Conservation (phyloP, 2,888 invertebrate genomes). For the Spatulosminthurus flaviceps region DNA sequence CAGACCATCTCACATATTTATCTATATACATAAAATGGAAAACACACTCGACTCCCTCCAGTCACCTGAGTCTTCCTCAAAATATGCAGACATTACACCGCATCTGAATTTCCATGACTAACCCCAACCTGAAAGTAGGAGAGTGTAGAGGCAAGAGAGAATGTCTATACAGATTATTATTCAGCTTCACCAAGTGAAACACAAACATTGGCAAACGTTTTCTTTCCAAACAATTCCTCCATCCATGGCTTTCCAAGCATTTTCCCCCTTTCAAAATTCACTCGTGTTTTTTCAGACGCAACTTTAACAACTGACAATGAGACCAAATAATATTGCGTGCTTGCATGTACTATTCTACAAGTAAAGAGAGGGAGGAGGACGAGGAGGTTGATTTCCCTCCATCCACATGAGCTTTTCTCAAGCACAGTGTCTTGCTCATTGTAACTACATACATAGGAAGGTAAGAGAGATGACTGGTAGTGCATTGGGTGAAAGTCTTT, state of each 20-base stretch:
- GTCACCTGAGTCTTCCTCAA: no score
- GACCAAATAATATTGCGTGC: neutral
- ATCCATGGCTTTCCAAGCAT: neutral
- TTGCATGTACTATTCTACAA: neutral
- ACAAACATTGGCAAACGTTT: neutral
- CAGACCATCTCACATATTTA: no score
- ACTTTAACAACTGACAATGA: neutral
- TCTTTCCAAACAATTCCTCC: constrained; percentile 4
- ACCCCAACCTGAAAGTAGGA: no score
- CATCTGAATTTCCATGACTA: no score
- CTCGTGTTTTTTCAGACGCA: neutral
- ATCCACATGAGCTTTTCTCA: neutral
- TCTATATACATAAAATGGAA: no score
- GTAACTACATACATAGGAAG: neutral
- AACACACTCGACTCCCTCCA: no score
- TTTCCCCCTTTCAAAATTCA: neutral
- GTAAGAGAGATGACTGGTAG: neutral
- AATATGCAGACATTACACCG: no score
- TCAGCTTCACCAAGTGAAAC: no score
- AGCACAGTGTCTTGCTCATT: neutral
- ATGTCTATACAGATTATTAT: no score
- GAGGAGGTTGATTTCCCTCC: neutral
- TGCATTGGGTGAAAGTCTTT: neutral
- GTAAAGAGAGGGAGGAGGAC: neutral
- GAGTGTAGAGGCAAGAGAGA: no score